These are phyloP conservation scores for Hippoglossus hippoglossus DNA, from an alignment of 2,797 vertebrate species.

Conservation along the genomic window DNA sequence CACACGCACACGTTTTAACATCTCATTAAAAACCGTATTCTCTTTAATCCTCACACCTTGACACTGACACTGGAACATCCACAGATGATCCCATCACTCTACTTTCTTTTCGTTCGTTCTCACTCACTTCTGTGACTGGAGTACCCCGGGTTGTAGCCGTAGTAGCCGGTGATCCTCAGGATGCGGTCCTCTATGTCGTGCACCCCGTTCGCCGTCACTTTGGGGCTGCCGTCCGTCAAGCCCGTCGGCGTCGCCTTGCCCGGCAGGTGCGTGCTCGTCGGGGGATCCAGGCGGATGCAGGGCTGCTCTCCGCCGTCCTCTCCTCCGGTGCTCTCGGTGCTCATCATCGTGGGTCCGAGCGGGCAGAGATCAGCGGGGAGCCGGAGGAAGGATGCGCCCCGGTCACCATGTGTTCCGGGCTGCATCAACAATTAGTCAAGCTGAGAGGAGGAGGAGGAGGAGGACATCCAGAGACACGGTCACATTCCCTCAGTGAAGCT, in stretches of 20 bases:
- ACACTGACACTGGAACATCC: slow-evolving; percentile 28
- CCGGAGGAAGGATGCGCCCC: slow-evolving; percentile 34
- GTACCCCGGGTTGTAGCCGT: slow-evolving; percentile 97
- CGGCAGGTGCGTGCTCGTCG: slow-evolving; percentile 76
- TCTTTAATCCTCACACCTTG: slow-evolving; percentile 23
- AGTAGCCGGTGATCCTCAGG: slow-evolving; percentile 97
- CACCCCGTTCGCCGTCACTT: slow-evolving; percentile 94
- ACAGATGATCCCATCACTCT: not conserved
- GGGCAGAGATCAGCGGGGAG: slow-evolving; percentile 46
- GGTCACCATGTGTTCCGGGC: slow-evolving; percentile 65
- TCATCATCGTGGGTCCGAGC: slow-evolving; percentile 75
- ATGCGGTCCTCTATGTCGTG: slow-evolving; percentile 98
- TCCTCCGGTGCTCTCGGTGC: slow-evolving; percentile 52
- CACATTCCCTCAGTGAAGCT: slow-evolving; percentile 83
- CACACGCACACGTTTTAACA: too few species aligned
- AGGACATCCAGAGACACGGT: slow-evolving; percentile 35
- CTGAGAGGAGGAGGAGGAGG: too few species aligned
- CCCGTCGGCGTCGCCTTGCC: slow-evolving; percentile 77
- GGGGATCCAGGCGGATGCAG: slow-evolving; percentile 78
- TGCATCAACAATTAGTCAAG: slow-evolving; percentile 72
- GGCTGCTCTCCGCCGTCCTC: slow-evolving; percentile 74
- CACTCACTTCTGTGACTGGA: slow-evolving; percentile 97
- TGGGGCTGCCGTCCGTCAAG: slow-evolving; percentile 75
- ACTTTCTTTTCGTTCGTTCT: slow-evolving; percentile 35
- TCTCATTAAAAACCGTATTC: not conserved